phyloP scores from a whole-genome alignment of 1,140 invertebrate species.

The Cherax quadricarinatus region DNA sequence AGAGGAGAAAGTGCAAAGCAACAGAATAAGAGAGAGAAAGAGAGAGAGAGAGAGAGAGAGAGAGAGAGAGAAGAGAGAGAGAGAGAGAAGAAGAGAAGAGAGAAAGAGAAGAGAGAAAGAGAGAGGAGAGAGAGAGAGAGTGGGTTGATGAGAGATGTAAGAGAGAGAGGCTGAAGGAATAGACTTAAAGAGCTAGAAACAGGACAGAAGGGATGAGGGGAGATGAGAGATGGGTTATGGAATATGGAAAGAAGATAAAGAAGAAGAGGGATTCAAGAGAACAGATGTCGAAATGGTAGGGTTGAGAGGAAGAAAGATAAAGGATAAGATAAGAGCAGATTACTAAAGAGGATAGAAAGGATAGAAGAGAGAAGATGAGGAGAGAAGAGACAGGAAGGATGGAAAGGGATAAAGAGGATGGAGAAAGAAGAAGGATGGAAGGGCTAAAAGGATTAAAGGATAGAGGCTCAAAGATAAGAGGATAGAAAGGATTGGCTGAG shows the following conservation, averaged over 20 bases:
- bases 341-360: background rate
- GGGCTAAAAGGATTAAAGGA: background rate
- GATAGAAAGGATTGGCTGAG: background rate
- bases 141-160: too few relatives aligned
- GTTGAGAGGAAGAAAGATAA: background rate
- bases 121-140: background rate
- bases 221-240: background rate
- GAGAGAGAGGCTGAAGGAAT: too few relatives aligned
- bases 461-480: background rate
- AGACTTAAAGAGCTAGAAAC: too few relatives aligned
- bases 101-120: background rate
- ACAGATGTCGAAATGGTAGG: too few relatives aligned
- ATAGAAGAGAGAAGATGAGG: too few relatives aligned
- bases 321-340: background rate
- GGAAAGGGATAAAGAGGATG: background rate
- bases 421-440: background rate
- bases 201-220: background rate
- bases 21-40: background rate
- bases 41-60: background rate
- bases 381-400: background rate
- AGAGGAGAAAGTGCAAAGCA: background rate
- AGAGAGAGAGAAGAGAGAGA: background rate
- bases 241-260: background rate
- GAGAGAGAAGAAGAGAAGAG: background rate
- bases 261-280: too few relatives aligned